These are phyloP conservation scores for Acromyrmex charruanus DNA, from an alignment of 1,140 invertebrate genomes.

Conservation along the genomic window DNA sequence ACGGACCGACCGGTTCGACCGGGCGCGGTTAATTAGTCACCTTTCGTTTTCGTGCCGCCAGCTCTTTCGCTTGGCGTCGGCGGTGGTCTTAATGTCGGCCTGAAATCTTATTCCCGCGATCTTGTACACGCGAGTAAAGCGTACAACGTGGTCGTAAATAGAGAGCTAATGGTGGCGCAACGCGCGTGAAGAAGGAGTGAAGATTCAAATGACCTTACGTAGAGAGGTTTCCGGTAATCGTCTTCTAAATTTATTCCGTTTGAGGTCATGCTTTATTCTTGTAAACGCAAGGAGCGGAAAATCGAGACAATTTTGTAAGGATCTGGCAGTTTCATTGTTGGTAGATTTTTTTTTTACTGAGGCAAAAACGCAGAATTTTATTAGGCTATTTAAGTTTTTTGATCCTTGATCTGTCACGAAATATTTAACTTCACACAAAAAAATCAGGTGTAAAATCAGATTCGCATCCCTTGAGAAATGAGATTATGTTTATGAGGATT, in stretches of 20 bases:
- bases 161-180: background rate
- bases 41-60: conserved; percentile 71
- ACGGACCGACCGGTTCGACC: conserved; percentile 58
- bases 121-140: background rate
- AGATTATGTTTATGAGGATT: too few relatives aligned
- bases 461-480: too few relatives aligned
- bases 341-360: background rate
- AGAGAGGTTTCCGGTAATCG: background rate
- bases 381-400: background rate
- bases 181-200: background rate
- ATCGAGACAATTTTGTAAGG: background rate
- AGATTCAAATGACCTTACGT: background rate
- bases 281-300: background rate
- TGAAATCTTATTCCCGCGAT: conserved; percentile 21
- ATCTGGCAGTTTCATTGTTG: background rate
- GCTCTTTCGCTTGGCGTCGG: conserved; percentile 34
- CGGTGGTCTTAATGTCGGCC: background rate
- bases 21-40: conserved; percentile 73
- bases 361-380: background rate
- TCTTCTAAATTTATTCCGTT: background rate
- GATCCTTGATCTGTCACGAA: background rate
- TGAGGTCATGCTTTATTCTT: background rate
- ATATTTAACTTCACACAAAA: background rate
- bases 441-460: background rate
- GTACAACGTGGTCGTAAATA: background rate